Conservation (phyloP, 2,113 vertebrate genomes). For the Mustelus asterias region DNA sequence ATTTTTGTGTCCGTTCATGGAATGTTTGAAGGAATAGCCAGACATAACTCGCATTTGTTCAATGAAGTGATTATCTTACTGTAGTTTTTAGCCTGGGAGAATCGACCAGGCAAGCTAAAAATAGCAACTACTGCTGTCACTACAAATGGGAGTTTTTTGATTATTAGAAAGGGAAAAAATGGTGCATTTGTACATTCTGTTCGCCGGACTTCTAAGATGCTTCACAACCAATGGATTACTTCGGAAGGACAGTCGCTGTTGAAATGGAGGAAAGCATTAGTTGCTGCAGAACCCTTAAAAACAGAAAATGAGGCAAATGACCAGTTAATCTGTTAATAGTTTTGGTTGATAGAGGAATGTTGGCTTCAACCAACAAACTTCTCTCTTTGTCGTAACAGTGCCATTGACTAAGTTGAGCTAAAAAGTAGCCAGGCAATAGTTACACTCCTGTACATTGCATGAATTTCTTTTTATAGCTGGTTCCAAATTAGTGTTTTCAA, state of each 20-base stretch:
- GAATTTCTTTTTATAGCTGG: not conserved
- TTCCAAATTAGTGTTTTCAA: not conserved
- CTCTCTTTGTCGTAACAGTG: not conserved
- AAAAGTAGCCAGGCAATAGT: not conserved
- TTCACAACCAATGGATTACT: not conserved
- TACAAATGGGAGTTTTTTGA: not conserved
- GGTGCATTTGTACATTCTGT: not conserved
- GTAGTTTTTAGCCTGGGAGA: not conserved
- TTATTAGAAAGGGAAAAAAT: not conserved
- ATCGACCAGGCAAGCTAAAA: not conserved
- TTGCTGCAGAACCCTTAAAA: not conserved
- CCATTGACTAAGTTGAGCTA: not conserved
- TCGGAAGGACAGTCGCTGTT: not conserved
- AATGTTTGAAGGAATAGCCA: not conserved
- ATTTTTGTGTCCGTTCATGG: conserved; percentile 6
- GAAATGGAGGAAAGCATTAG: not conserved
- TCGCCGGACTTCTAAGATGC: not conserved
- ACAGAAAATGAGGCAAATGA: not conserved
- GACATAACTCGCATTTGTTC: not conserved
- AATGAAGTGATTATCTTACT: not conserved
- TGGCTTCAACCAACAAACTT: not conserved
- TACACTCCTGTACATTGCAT: not conserved
- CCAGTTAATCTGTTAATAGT: not conserved
- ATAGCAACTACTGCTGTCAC: not conserved
- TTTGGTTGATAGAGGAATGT: not conserved